Evolutionary conservation across 2,797 vertebrate species (phyloP), one percentile per base, ranked within the genome.

Genomic region (Sciaenops ocellatus): DNA sequence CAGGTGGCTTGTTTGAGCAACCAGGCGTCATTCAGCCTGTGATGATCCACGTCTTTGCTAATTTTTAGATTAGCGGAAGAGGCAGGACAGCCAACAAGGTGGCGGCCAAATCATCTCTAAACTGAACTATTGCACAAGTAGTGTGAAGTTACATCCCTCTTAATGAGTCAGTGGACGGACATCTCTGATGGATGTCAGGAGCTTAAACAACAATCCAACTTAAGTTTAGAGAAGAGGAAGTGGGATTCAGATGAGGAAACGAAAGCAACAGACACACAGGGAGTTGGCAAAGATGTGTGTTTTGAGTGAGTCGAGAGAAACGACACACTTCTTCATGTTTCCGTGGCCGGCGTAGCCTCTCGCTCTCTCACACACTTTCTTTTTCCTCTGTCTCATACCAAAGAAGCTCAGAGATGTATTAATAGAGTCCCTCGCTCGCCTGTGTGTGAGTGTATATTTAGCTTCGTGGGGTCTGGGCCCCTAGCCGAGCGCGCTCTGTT

Each of bases 391-490:
- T 79, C 81, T 61, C 87, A 83, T 85, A 76, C 87, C 86, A 89
- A 78, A 86, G 85, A 80, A 80, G 80, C 84, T 76, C 84, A 85
- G 87, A 42, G 81, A 80, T 87, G 50, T 94, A 95, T 93, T 95
- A 95, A 95, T 95, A 95, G 93, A 80, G 76, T 61, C 69, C 69
- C 47, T 67, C 44, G 79, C 71, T 71, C 0, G 62, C 18, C 55
- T 73, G 70, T 85, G 67, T 80, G 66, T 46, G 61, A 68, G 84
- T 81, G 78, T 95, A 94, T 96, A 94, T 95, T 95, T 95, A 95
- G 94, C 91, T 59, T 26, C 6, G 76, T 76, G 85, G 92, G 88
- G 87, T 89, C 89, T 85, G 72, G 85, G 79, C 72, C 88, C 72
- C 88, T 70, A 59, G 82, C 69, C 78, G 59, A 16, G 62, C 47